Conservation (phyloP, 2,113 vertebrate genomes). For the Albula goreensis region DNA sequence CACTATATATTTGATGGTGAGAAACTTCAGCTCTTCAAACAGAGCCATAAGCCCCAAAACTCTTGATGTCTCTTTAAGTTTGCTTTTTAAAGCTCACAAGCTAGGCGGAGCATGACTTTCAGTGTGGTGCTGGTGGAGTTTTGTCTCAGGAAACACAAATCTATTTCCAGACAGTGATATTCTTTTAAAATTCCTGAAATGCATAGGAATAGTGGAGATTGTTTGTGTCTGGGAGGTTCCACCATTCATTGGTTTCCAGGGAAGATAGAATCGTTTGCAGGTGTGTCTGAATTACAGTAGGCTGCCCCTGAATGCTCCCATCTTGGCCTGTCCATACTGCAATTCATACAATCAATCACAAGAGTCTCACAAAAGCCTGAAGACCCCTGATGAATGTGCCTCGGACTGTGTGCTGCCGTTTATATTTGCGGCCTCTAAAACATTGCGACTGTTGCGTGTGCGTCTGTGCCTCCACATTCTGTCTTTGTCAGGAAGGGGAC, state of each 20-base stretch:
- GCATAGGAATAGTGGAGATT: neutral
- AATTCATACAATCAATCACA: neutral
- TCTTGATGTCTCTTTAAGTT: too few species aligned
- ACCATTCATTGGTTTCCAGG: neutral
- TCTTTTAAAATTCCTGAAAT: neutral
- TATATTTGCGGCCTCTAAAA: neutral
- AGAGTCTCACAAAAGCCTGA: neutral
- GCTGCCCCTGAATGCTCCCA: too few species aligned
- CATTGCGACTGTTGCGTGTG: neutral
- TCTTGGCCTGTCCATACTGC: neutral
- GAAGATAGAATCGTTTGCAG: neutral
- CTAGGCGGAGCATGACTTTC: too few species aligned
- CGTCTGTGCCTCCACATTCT: neutral
- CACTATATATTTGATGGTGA: too few species aligned
- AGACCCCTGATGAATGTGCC: neutral
- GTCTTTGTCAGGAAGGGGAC: neutral
- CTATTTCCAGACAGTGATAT: neutral
- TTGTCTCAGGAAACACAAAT: neutral
- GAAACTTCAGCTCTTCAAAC: too few species aligned
- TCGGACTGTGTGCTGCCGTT: neutral
- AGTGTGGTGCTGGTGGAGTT: neutral
- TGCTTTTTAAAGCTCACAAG: too few species aligned
- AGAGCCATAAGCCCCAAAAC: too few species aligned
- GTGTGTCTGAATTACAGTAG: too few species aligned
- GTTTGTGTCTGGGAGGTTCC: neutral